Evolutionary conservation across 2,888 invertebrate species (phyloP), one percentile per base, ranked within the genome.

Genomic region (Glaucopsyche alexis): DNA sequence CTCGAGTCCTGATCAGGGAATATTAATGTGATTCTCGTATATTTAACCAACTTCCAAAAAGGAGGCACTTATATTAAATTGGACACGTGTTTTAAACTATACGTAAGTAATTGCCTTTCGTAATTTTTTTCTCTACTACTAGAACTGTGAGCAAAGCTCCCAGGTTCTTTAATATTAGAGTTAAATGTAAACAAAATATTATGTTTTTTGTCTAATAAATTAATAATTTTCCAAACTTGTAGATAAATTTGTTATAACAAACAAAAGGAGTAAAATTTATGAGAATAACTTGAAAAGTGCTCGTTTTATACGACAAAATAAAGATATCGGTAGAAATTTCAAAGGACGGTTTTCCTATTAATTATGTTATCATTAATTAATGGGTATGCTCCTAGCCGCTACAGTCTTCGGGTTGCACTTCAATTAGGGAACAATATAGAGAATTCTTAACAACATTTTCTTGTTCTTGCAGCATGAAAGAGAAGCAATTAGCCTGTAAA

Each of bases 401-500:
- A 29, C 69, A 49, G 49, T 69, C 19, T 49, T 42, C 52, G 45
- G 29, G 50, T 19, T 49, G 52, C 29, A 55, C 72, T 87, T 85
- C 87, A 88, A 88, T 89, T 88, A 88, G 83, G 81, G 81, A 85
- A 88, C 87, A 89, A 88, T 86, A 83, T 83, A 83, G 81, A 81
- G 83, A 85, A 87, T 83, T 87, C 85, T 86, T 86, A 86, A 85
- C 85, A 85, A 83, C 85, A 82, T 87, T 89, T 89, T 87, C 88
- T 87, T 86, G 86, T 84, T 84, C 83, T 81, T 81, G 81, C 84
- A 83, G 83, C 83, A 83, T 87, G 83, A 86, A 88, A 86, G 86
- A 85, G 86, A 87, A 84, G 86, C 86, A 89, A 90, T 90, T 89
- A 90, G 85, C 85, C 80, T 76, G 82, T 77, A 81, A 85, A 85